Base-by-base conservation (phyloP, 2,113 vertebrate species). In the Platanista minor region DNA sequence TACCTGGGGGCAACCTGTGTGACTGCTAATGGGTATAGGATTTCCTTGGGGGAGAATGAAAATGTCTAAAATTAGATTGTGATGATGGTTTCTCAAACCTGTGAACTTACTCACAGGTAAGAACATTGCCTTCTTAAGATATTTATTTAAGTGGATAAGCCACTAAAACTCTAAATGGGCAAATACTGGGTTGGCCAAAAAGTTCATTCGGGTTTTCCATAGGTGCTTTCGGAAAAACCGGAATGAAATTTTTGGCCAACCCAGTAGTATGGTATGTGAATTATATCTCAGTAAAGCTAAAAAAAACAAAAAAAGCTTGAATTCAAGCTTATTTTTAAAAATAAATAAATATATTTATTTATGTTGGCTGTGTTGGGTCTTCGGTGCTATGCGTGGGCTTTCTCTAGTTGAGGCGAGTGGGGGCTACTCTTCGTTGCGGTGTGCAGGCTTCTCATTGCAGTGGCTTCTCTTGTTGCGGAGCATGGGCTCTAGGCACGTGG, bases 21-120 rank as follows among this genome's bases (percentile, higher is more conserved):
- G 3, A 78, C 75, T 46, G 43, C 18, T 93, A 69, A 61, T 80
- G 39, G 17, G 20, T 43, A 41, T 11, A 31, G 46, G 23, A 77
- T 87, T 93, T 77, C 62, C 91, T 88, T 54, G 3, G 36, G 49
- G 54, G 67, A 80, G 33, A 71, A 59, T 93, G 33, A 41, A 87
- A 92, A 66, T 67, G 21, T 95, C 71, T 91, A 69, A 93, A 93
- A 74, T 91, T 71, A 82, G 57, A 89, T 78, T 66, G 3, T 77
- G 20, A 17, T 88, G 64, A 88, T 64, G 36, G 41, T 62, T 88
- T n/a, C 7, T 64, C 72, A 89, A 81, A 31, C 20, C n/a, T 92
- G 31, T 77, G 71, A 39, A 90, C 20, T 85, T 81, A 67, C 39
- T 74, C 36, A 46, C 49, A 17, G 49, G 49, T 52, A 94, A 69